These are phyloP conservation scores for Danio jaintianensis DNA, from an alignment of 2,797 vertebrate species.

Conservation along the genomic window DNA sequence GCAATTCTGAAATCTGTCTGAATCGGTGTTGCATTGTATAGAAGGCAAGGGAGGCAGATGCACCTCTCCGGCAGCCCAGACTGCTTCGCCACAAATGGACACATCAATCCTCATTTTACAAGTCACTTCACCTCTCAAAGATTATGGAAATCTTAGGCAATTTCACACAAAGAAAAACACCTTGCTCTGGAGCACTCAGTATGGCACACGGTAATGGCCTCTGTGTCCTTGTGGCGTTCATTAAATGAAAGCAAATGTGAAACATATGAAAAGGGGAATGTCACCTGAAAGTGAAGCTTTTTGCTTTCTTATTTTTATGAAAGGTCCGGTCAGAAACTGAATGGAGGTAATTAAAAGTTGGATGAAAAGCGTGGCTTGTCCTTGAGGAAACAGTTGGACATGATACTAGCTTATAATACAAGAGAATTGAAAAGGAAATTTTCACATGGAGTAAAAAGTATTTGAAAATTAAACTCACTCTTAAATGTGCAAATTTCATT, in stretches of 20 bases:
- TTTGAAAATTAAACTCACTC: background rate
- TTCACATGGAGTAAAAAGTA: background rate
- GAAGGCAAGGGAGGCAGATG: slow-evolving; percentile 36
- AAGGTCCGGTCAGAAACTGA: slow-evolving; percentile 28
- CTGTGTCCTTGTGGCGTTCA: slow-evolving; percentile 59
- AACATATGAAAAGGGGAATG: slow-evolving; percentile 18
- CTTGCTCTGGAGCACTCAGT: slow-evolving; percentile 59
- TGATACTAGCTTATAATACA: background rate
- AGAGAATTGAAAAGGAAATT: background rate
- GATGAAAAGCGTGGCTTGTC: slow-evolving; percentile 28
- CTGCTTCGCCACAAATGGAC: slow-evolving; percentile 80
- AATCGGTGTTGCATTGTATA: slow-evolving; percentile 42
- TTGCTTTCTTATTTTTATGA: background rate
- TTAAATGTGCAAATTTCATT: background rate
- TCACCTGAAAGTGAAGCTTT: slow-evolving; percentile 40
- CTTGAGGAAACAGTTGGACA: slow-evolving; percentile 10
- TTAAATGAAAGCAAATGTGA: slow-evolving; percentile 53
- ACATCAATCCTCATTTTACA: slow-evolving; percentile 85
- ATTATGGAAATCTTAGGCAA: slow-evolving; percentile 62
- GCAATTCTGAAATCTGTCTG: slow-evolving; percentile 25
- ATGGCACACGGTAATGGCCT: slow-evolving; percentile 59
- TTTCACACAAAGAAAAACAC: slow-evolving; percentile 62
- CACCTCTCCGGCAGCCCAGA: slow-evolving; percentile 59
- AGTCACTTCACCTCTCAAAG: slow-evolving; percentile 73
- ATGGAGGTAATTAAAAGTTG: slow-evolving; percentile 43